Evolutionary conservation across 1,140 invertebrate species (phyloP).

Genomic region (Neuroterus valhalla): DNA sequence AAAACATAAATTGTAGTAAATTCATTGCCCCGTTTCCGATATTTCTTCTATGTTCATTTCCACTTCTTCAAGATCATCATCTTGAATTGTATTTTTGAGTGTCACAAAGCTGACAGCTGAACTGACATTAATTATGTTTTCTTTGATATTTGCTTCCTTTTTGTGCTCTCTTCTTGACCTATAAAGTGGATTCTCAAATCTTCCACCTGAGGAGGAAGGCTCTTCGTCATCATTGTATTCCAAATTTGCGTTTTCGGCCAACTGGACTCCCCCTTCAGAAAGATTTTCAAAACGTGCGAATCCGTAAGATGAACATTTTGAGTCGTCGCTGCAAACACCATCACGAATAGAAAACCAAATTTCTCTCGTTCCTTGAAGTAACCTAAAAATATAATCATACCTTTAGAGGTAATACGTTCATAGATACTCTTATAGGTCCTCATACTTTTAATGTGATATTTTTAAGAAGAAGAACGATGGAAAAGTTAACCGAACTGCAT

Average conservation of each 20-base stretch:
- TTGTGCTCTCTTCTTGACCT: conserved; percentile 54
- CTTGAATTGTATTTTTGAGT: conserved; percentile 43
- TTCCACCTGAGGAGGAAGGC: conserved; percentile 39
- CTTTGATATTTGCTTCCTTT: conserved; percentile 10
- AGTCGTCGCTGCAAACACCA: conserved; percentile 34
- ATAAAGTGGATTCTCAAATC: conserved; percentile 71
- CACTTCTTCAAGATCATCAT: conserved; percentile 50
- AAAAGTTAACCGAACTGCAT: too few relatives aligned
- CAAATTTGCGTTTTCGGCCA: conserved; percentile 42
- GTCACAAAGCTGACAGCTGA: conserved; percentile 55
- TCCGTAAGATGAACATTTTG: conserved; percentile 52
- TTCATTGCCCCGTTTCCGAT: conserved; percentile 16
- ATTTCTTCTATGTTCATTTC: conserved; percentile 58
- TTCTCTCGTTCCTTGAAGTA: conserved; percentile 54
- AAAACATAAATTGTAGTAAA: neutral
- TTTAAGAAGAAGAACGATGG: too few relatives aligned
- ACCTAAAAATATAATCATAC: conserved; percentile 49
- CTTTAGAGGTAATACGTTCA: too few relatives aligned
- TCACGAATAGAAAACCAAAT: conserved; percentile 53
- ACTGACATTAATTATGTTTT: conserved; percentile 50
- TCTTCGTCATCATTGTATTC: conserved; percentile 36
- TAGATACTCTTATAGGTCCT: too few relatives aligned
- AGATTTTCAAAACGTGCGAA: conserved; percentile 71
- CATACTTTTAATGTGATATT: too few relatives aligned
- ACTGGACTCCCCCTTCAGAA: conserved; percentile 64